Evolutionary conservation across 2,113 vertebrate species (phyloP), one percentile per base, ranked within the genome.

Genomic region (human): DNA sequence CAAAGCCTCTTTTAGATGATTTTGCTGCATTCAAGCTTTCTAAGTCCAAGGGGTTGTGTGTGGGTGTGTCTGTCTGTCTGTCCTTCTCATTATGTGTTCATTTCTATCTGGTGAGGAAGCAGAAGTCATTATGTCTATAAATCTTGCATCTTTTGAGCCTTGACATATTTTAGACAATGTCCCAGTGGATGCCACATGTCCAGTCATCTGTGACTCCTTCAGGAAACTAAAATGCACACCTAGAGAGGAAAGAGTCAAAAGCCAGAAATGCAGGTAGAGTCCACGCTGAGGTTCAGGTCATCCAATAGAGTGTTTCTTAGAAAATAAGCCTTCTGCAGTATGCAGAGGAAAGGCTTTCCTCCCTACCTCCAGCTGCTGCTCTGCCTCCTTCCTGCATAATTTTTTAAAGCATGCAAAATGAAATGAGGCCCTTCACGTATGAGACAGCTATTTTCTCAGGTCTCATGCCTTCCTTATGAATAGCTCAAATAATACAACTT

Each of bases 401-500:
- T 92, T 96, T 81, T 73, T 32, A 91, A 88, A 70, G 38, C 38
- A 27, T 43, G 35, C 57, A 70, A 94, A 81, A 75, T 85, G 72
- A 78, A 97, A n/a, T 16, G 25, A 40, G 40, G 59, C 50, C 50
- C 30, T 94, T 92, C 30, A 45, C 8, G 3, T 12, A 11, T 4
- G 70, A 94, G 80, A 90, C 84, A 45, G 82, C 0, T 14, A 0
- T 90, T 86, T 96, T 88, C 90, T 95, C 14, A 78, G 61, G 48
- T 57, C 79, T 93, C 79, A 94, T 0, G 3, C 57, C 43, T 70
- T 68, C 38, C 75, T 94, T 96, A 38, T 43, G 20, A 55, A 68
- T 90, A 73, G 68, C 52, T 72, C 14, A 7, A 82, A 80, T 94
- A 93, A 93, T 18, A 64, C 80, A 92, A 59, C 50, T 82, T 92